A percentile compares a stretch with the other conserved stretches of the same genome.
Evolutionary conservation across 2,113 vertebrate genomes (phyloP).

Genomic region (Nothobranchius furzeri): DNA sequence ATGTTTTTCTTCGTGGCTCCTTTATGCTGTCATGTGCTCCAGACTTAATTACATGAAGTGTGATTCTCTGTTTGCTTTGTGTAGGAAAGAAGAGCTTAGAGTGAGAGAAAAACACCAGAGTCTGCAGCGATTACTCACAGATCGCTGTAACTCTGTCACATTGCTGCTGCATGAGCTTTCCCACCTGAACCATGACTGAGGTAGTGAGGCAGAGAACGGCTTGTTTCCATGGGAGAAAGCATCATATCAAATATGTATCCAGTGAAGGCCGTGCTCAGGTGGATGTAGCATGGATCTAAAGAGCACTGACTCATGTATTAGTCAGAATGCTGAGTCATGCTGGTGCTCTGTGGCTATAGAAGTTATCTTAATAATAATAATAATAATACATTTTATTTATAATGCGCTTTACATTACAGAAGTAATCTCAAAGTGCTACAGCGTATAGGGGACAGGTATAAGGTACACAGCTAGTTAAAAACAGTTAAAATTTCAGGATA

Average conservation of each 20-base stretch:
- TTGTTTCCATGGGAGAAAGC: conserved; percentile 21
- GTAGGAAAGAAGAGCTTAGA: too few relatives aligned
- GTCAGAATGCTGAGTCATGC: conserved; percentile 51
- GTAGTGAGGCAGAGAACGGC: neutral
- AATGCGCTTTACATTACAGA: too few relatives aligned
- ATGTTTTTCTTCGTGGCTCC: too few relatives aligned
- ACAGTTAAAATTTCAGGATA: too few relatives aligned
- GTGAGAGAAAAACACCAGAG: neutral
- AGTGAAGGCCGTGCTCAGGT: conserved; percentile 3
- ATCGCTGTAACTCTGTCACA: conserved; percentile 17
- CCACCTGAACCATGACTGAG: neutral
- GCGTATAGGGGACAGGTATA: too few relatives aligned
- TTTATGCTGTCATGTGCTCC: too few relatives aligned
- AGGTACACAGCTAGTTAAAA: too few relatives aligned
- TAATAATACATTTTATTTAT: too few relatives aligned
- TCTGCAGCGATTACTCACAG: conserved; percentile 26
- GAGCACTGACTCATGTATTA: conserved; percentile 39
- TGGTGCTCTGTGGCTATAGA: neutral
- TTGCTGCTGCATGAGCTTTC: conserved; percentile 15
- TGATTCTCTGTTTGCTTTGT: too few relatives aligned
- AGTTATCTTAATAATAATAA: too few relatives aligned
- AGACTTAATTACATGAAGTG: too few relatives aligned
- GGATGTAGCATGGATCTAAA: conserved; percentile 14
- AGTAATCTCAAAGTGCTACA: too few relatives aligned
- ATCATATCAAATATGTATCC: conserved; percentile 28